These are phyloP conservation scores for Scaptomyza hsui DNA, from an alignment of 1,140 invertebrate genomes.

Conservation along the genomic window DNA sequence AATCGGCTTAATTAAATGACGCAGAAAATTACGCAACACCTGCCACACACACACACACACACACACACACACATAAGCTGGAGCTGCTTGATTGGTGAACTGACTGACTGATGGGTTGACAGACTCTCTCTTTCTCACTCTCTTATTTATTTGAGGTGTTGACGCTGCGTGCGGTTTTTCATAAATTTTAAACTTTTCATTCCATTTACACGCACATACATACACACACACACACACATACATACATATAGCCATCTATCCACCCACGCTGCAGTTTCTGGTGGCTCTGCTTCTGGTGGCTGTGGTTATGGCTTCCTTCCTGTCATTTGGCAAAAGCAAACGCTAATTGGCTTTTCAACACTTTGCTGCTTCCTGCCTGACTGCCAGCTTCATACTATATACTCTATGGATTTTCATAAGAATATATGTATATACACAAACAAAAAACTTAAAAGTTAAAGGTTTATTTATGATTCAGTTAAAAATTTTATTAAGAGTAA, in stretches of 20 bases:
- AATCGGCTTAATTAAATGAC: constrained; percentile 83
- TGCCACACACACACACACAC: constrained; percentile 8
- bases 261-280: constrained; percentile 15
- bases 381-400: neutral
- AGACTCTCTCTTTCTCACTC: neutral
- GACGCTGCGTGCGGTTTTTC: constrained; percentile 60
- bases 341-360: constrained; percentile 81
- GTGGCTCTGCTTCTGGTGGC: constrained; percentile 18
- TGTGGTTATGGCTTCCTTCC: constrained; percentile 76
- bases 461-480: too few relatives aligned
- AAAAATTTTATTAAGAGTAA: too few relatives aligned
- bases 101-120: constrained; percentile 10
- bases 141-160: constrained; percentile 18
- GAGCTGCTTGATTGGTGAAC: constrained; percentile 19
- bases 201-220: constrained; percentile 58
- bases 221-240: neutral
- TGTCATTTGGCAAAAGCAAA: constrained; percentile 56
- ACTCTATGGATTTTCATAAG: constrained; percentile 11
- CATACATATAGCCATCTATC: neutral
- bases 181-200: constrained; percentile 65
- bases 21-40: constrained; percentile 81
- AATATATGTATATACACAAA: neutral
- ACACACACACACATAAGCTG: neutral
- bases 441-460: neutral
- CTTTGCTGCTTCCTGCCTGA: constrained; percentile 64